phyloP scores from a whole-genome alignment of 2,888 invertebrate species.

The Chrysotoxum bicinctum region DNA sequence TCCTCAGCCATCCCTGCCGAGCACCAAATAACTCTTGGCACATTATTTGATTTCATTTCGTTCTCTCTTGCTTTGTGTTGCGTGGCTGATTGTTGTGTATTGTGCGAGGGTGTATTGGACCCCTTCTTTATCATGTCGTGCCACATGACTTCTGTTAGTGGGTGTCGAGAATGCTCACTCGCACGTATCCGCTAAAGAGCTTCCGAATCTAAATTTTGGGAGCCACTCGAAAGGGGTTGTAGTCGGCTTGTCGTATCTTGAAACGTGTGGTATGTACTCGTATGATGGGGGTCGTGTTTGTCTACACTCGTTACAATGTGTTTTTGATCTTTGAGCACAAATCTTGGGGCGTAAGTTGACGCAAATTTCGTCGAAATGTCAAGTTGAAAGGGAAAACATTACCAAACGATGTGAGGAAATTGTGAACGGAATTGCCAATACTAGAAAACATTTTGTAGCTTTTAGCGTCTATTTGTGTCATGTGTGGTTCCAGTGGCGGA shows the following conservation, averaged over 20 bases:
- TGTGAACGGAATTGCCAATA: conserved; percentile 57
- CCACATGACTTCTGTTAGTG: conserved; percentile 33
- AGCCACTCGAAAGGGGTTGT: conserved; percentile 11
- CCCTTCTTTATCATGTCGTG: conserved; percentile 19
- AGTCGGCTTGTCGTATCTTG: background rate
- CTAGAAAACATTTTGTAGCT: conserved; percentile 15
- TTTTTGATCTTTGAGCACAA: conserved; percentile 43
- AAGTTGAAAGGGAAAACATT: conserved; percentile 12
- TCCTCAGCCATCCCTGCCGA: background rate
- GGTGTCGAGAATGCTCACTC: background rate
- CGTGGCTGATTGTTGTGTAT: conserved; percentile 29
- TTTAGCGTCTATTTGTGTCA: background rate
- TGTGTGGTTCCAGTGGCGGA: background rate
- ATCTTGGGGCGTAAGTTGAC: background rate
- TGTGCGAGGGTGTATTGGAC: background rate
- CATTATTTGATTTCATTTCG: conserved; percentile 15
- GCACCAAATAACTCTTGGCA: background rate
- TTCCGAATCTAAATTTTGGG: background rate
- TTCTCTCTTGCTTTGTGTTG: conserved; percentile 10
- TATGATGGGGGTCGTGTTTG: background rate
- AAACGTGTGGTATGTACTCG: background rate
- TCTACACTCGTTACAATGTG: conserved; percentile 6
- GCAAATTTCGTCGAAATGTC: conserved; percentile 14
- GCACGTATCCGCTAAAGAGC: conserved; percentile 4
- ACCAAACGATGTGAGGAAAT: conserved; percentile 38